These are phyloP conservation scores for Discoglossus pictus DNA, from an alignment of 2,797 vertebrate species.

Conservation along the genomic window DNA sequence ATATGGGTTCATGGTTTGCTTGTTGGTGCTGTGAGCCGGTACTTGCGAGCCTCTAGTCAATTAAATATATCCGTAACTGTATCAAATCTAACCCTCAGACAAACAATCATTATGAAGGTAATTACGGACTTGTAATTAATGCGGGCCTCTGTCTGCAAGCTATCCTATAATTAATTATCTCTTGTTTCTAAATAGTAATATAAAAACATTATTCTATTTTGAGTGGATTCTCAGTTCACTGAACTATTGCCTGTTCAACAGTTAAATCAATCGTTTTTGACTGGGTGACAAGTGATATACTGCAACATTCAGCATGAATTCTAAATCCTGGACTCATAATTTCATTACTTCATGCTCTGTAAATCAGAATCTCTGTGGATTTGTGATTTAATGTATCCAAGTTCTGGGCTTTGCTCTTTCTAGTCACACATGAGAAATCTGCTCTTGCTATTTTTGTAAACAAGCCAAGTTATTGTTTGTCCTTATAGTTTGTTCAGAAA, in stretches of 20 bases:
- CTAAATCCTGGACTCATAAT: constrained; percentile 26
- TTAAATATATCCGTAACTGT: too few species aligned
- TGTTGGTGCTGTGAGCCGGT: too few species aligned
- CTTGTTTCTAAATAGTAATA: too few species aligned
- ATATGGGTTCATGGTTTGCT: too few species aligned
- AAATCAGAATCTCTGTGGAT: constrained; percentile 17
- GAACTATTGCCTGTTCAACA: background rate
- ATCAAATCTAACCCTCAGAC: too few species aligned
- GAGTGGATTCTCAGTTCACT: too few species aligned
- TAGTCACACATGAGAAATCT: constrained; percentile 12
- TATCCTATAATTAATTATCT: too few species aligned
- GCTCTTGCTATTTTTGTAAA: constrained; percentile 25
- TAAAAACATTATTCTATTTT: too few species aligned
- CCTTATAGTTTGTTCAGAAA: constrained; percentile 27
- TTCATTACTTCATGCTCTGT: constrained; percentile 28
- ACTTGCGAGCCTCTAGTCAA: too few species aligned
- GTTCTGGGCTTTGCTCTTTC: background rate
- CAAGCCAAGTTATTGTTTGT: constrained; percentile 21
- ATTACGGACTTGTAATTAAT: too few species aligned
- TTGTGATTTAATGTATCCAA: constrained; percentile 3
- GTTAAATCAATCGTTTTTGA: background rate
- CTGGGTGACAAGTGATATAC: background rate
- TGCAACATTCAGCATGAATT: background rate
- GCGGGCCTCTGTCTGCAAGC: too few species aligned
- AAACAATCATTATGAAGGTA: too few species aligned